A percentile compares a stretch with the other conserved stretches of the same genome.
phyloP scores from a whole-genome alignment of 1,140 invertebrate genomes.

The Gryon sp. region DNA sequence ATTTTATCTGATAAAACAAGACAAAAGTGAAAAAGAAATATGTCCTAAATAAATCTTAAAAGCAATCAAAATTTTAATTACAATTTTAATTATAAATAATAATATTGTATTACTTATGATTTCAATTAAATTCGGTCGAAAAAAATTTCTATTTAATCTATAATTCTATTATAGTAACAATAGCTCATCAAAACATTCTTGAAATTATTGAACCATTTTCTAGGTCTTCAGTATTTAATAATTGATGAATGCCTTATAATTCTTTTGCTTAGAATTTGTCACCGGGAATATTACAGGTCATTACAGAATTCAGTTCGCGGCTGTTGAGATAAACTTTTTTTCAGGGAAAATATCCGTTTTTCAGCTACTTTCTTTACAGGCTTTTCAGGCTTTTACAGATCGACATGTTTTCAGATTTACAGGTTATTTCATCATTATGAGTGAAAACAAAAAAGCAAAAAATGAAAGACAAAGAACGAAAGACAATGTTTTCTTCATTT shows the following conservation, averaged over 20 bases:
- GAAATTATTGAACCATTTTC: conserved; percentile 45
- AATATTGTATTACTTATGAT: too few species aligned
- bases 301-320: conserved; percentile 68
- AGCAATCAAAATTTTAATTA: too few species aligned
- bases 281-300: conserved; percentile 69
- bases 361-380: conserved; percentile 79
- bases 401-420: conserved; percentile 70
- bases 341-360: conserved; percentile 71
- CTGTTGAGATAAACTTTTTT: conserved; percentile 65
- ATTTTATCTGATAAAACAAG: too few species aligned
- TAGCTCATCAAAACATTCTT: conserved; percentile 24
- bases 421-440: conserved; percentile 66
- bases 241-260: conserved; percentile 24
- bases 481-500: too few species aligned
- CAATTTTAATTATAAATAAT: too few species aligned
- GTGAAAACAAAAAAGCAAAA: too few species aligned
- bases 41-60: too few species aligned
- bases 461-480: conserved; percentile 44
- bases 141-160: too few species aligned
- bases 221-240: conserved; percentile 66
- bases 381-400: conserved; percentile 76
- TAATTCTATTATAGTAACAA: too few species aligned
- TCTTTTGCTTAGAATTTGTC: conserved; percentile 48
- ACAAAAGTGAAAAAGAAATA: too few species aligned
- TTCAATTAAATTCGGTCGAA: too few species aligned